Base-by-base conservation (phyloP, 2,113 vertebrate species). In the Synodontis membranacea region DNA sequence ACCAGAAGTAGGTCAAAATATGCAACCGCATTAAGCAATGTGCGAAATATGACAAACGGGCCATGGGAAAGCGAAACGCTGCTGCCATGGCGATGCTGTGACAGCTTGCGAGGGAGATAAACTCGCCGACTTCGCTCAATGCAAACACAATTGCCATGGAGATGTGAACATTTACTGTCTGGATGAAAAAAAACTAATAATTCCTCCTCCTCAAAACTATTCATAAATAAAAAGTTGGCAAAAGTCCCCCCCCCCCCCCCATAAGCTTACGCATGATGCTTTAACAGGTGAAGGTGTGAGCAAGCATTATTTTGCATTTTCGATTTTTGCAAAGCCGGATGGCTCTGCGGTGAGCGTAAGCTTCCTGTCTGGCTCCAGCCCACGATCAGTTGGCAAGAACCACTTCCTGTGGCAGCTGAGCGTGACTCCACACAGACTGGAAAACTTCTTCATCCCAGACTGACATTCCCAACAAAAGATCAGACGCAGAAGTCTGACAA, bases 361-460 rank as follows among this genome's bases (percentile, higher is more conserved):
- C 74, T 85, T 90, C 89, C 85, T 84, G 34, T 54, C 48, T 82
- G 52, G 42, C 48, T 7, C 37, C 21, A 0, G 23, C 56, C 39
- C 50, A 34, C 37, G 86, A 90, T 91, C 88, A 90, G 54, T 84
- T 89, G 84, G 72, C 88, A 87, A 56, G 74, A 80, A 85, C 78
- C 78, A 81, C 74, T 90, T 91, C 89, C 89, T 89, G 91, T 76
- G 52, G 74, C 70, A 87, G 84, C 60, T 68, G 54, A 76, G 72
- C 58, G 25, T 56, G 85, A 86, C 88, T 52, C 79, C 17, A 54
- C 70, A 37, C 70, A 82, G 86, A 72, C 75, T 44, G 25, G n/a
- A 72, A 74, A 58, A 5, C 64, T 44, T n/a, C 31, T 82, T 86
- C 37, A 64, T 11, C 66, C 23, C n/a, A 82, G 11, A 28, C 52